phyloP scores from a whole-genome alignment of 2,797 vertebrate species.

The Muraenolepis orangiensis region DNA sequence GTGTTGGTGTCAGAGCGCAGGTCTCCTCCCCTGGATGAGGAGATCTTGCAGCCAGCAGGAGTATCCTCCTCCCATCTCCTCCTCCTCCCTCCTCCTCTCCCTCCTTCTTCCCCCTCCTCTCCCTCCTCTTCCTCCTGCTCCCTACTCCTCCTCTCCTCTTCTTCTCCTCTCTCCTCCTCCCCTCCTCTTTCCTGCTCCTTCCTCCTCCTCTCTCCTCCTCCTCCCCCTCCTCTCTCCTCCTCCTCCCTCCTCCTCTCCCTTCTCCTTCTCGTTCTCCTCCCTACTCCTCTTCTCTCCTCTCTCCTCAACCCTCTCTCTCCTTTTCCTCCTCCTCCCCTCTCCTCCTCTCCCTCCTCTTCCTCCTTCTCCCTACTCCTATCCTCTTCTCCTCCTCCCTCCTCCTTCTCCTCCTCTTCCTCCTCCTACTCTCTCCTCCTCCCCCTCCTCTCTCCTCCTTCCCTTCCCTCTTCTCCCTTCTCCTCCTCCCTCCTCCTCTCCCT shows the following conservation, averaged over 20 bases:
- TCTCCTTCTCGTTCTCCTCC: background rate
- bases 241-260: background rate
- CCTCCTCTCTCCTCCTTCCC: background rate
- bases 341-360: background rate
- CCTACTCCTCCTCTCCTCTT: background rate
- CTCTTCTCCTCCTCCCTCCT: background rate
- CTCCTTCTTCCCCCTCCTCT: background rate
- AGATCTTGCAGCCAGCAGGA: too few relatives aligned
- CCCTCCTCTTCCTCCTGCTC: background rate
- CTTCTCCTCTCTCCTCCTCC: background rate
- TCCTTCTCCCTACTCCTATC: background rate
- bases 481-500: background rate
- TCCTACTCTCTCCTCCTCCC: too few relatives aligned
- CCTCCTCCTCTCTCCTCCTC: background rate
- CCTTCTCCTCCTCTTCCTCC: too few relatives aligned
- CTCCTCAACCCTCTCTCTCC: too few relatives aligned
- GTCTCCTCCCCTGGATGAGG: too few relatives aligned
- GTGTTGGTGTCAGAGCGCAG: too few relatives aligned
- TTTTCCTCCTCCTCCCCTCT: too few relatives aligned
- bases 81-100: background rate
- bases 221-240: background rate
- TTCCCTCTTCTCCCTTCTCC: background rate
- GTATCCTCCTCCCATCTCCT: too few relatives aligned
- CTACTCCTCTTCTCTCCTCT: too few relatives aligned
- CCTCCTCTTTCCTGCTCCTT: too few relatives aligned